phyloP scores from a whole-genome alignment of 1,140 invertebrate species.

The Halotydeus destructor region DNA sequence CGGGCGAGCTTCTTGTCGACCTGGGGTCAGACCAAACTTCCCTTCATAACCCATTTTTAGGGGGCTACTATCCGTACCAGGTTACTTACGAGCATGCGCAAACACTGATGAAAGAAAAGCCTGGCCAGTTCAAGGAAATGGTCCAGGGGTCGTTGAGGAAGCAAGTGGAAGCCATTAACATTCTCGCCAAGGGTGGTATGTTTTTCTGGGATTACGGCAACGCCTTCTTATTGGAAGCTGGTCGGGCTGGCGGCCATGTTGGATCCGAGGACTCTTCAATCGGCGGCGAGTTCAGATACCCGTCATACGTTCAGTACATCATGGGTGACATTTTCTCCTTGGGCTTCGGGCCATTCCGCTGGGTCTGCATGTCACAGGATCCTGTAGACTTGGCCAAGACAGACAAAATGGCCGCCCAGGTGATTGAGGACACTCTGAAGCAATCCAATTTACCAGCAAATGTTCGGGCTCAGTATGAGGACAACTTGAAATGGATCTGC shows the following conservation, averaged over 20 bases:
- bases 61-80: slow-evolving; percentile 42
- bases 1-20: slow-evolving; percentile 36
- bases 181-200: slow-evolving; percentile 32
- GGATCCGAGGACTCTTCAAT: slow-evolving; percentile 7
- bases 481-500: slow-evolving; percentile 41
- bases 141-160: slow-evolving; percentile 37
- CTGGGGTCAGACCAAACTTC: slow-evolving; percentile 47
- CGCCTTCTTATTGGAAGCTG: slow-evolving; percentile 42
- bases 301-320: slow-evolving; percentile 47
- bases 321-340: slow-evolving; percentile 50
- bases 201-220: slow-evolving; percentile 49
- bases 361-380: slow-evolving; percentile 40
- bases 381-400: slow-evolving; percentile 33
- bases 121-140: slow-evolving; percentile 30
- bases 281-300: slow-evolving; percentile 35
- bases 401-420: too few relatives aligned
- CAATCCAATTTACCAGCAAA: too few relatives aligned
- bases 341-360: slow-evolving; percentile 49
- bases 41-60: slow-evolving; percentile 40
- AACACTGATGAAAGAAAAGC: too few relatives aligned
- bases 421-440: too few relatives aligned
- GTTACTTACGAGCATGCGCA: slow-evolving; percentile 24
- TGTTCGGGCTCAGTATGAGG: slow-evolving; percentile 33
- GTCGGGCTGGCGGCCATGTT: slow-evolving; percentile 29
- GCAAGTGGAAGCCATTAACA: slow-evolving; percentile 39